A percentile compares a stretch with the other conserved stretches of the same genome.
These are phyloP conservation scores for Zaprionus taronus DNA, from an alignment of 1,140 invertebrate species.

Conservation along the genomic window DNA sequence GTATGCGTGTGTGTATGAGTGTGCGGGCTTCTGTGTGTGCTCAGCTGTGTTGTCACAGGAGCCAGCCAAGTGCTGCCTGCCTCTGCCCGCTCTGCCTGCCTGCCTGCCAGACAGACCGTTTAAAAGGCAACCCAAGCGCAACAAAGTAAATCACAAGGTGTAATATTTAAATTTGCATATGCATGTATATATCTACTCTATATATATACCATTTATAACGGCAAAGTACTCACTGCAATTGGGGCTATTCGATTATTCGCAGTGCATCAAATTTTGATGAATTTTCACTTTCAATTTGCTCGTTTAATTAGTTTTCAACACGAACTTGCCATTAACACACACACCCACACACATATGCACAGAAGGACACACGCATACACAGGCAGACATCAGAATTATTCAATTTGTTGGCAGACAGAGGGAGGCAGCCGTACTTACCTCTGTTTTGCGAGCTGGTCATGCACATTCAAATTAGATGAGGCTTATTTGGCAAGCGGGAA, in stretches of 20 bases:
- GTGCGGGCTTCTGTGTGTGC: slow-evolving; percentile 7
- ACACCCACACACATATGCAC: neutral
- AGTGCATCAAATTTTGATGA: slow-evolving; percentile 38
- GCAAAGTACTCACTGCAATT: neutral
- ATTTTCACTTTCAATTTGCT: slow-evolving; percentile 54
- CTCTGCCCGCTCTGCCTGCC: neutral
- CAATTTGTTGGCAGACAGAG: slow-evolving; percentile 31
- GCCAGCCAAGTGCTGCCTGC: neutral
- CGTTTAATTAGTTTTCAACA: slow-evolving; percentile 57
- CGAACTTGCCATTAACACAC: slow-evolving; percentile 51
- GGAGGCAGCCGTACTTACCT: neutral
- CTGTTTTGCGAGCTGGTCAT: neutral
- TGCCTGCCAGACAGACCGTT: neutral
- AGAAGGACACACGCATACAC: neutral
- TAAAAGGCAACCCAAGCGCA: slow-evolving; percentile 30
- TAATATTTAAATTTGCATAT: slow-evolving; percentile 19
- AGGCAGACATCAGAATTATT: slow-evolving; percentile 27
- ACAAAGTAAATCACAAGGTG: slow-evolving; percentile 28
- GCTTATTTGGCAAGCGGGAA: neutral
- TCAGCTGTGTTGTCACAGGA: slow-evolving; percentile 11
- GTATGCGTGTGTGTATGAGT: neutral
- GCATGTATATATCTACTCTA: neutral
- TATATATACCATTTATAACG: neutral
- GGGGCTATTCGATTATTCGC: slow-evolving; percentile 23
- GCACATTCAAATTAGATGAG: neutral